A percentile compares a stretch with the other conserved stretches of the same genome.
These are phyloP conservation scores for Pegoplata infirma DNA, from an alignment of 2,888 invertebrate species.

Conservation along the genomic window DNA sequence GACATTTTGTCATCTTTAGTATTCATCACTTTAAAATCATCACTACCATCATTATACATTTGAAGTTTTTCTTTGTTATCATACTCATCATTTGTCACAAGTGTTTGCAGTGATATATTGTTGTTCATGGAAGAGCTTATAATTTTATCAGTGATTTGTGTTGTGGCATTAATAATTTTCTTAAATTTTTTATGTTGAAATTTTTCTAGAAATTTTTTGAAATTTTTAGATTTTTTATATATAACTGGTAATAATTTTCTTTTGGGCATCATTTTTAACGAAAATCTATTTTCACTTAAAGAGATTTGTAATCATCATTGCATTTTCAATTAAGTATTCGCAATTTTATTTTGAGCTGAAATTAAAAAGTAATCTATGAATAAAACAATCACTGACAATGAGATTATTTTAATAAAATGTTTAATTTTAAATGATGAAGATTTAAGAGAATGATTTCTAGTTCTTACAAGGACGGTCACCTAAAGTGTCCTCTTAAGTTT, in stretches of 20 bases:
- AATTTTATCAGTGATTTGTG: constrained; percentile 10
- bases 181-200: constrained; percentile 30
- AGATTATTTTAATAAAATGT: too few species aligned
- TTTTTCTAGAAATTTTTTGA: constrained; percentile 30
- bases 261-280: constrained; percentile 31
- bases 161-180: background rate
- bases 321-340: too few species aligned
- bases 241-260: constrained; percentile 12
- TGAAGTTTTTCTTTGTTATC: constrained; percentile 26
- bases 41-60: constrained; percentile 59
- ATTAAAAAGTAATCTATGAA: too few species aligned
- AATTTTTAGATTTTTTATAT: constrained; percentile 19
- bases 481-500: too few species aligned
- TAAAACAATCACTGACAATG: too few species aligned
- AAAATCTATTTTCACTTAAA: too few species aligned
- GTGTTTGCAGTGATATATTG: constrained; percentile 38
- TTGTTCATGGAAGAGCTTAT: constrained; percentile 29
- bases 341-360: too few species aligned
- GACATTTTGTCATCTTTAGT: constrained; percentile 55
- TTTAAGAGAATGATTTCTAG: too few species aligned
- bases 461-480: too few species aligned
- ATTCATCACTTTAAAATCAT: constrained; percentile 63
- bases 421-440: too few species aligned
- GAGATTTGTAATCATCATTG: too few species aligned
- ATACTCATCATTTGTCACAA: constrained; percentile 55